Conservation (phyloP, 2,888 invertebrate genomes). For the Plusia festucae region DNA sequence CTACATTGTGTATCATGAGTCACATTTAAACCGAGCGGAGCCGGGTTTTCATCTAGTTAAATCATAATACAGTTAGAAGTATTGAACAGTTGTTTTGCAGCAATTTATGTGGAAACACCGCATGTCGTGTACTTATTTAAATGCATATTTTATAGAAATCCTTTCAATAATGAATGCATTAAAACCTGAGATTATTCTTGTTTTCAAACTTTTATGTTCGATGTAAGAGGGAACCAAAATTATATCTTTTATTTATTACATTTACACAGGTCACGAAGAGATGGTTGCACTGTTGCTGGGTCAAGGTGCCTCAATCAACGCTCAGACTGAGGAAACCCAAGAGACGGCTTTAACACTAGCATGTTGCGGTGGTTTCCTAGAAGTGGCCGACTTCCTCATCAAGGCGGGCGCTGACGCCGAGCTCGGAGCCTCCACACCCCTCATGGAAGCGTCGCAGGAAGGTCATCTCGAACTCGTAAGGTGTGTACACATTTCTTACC, state of each 20-base stretch:
- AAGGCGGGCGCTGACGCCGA: constrained; percentile 98
- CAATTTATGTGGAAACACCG: too few relatives aligned
- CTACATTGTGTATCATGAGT: too few relatives aligned
- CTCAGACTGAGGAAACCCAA: constrained; percentile 99
- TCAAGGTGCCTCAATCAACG: constrained; percentile 98
- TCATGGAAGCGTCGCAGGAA: constrained; percentile 99
- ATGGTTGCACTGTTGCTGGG: constrained; percentile 98
- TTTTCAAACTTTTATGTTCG: too few relatives aligned
- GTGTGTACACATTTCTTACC: constrained; percentile 52
- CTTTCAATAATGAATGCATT: too few relatives aligned
- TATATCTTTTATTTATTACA: neutral
- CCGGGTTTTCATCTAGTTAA: too few relatives aligned
- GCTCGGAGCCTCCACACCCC: constrained; percentile 98
- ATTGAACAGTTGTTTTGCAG: too few relatives aligned
- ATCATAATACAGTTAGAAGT: too few relatives aligned
- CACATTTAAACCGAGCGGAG: too few relatives aligned
- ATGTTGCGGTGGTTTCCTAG: constrained; percentile 98
- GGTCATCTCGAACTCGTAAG: constrained; percentile 98
- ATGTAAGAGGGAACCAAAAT: neutral
- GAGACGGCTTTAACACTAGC: constrained; percentile 98
- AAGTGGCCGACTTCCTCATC: constrained; percentile 97
- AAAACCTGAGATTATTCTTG: too few relatives aligned
- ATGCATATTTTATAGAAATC: too few relatives aligned
- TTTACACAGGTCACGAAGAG: constrained; percentile 95
- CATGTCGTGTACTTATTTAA: too few relatives aligned